A percentile compares a stretch with the other conserved stretches of the same genome.
phyloP scores from a whole-genome alignment of 2,888 invertebrate genomes.

The Microplitis deprimator region DNA sequence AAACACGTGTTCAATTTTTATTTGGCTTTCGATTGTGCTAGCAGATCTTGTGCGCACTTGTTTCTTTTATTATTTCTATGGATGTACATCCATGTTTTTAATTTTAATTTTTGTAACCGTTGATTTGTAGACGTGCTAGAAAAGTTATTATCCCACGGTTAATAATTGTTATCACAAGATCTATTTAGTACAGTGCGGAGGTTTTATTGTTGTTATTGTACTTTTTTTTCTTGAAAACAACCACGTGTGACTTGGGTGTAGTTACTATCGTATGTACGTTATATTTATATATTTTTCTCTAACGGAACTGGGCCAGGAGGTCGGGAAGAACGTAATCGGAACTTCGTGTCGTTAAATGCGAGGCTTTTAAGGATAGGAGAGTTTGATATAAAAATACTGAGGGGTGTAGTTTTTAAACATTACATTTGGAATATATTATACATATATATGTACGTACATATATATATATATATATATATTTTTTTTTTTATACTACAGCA shows the following conservation, averaged over 20 bases:
- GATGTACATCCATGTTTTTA: not conserved
- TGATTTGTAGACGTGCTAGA: not conserved
- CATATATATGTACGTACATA: slow-evolving; percentile 3
- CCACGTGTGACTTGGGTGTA: slow-evolving; percentile 16
- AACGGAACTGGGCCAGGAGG: slow-evolving; percentile 45
- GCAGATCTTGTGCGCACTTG: not conserved
- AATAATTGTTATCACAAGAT: slow-evolving; percentile 17
- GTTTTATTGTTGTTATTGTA: not conserved
- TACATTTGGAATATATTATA: not conserved
- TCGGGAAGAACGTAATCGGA: slow-evolving; percentile 41
- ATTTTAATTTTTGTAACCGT: not conserved
- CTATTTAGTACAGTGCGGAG: slow-evolving; percentile 13
- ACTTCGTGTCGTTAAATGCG: slow-evolving; percentile 37
- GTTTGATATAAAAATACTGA: not conserved
- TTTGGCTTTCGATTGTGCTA: not conserved
- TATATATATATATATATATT: slow-evolving; percentile 19
- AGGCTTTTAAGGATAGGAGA: slow-evolving; percentile 33
- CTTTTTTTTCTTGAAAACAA: not conserved
- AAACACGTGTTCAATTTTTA: not conserved
- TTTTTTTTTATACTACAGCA: not conserved
- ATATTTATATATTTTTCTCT: slow-evolving; percentile 20
- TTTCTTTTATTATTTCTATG: not conserved
- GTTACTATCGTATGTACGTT: slow-evolving; percentile 11
- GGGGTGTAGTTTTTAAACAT: not conserved
- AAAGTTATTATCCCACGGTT: slow-evolving; percentile 6